Evolutionary conservation across 1,140 invertebrate species (phyloP), one percentile per base, ranked within the genome.

Genomic region (Ephestia elutella): DNA sequence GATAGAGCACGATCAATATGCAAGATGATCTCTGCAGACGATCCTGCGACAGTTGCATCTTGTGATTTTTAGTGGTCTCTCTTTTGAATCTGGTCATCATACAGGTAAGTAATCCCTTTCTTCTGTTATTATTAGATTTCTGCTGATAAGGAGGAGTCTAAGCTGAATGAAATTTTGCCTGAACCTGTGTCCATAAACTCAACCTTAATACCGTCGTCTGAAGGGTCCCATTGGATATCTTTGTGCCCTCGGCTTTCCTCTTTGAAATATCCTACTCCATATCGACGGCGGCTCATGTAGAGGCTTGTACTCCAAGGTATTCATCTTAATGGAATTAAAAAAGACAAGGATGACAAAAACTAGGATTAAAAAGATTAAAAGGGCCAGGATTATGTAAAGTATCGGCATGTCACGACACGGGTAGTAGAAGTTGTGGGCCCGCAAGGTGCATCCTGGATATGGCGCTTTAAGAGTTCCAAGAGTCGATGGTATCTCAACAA

Each of bases 361-460:
- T 2, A 28, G 18, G 0, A 57, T 17, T 15, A 57, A 49, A 13
- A 57, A 21, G 11, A 57, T 49, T 19, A 30, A 5, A 2, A 49
- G 10, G 38, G 13, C 5, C 13, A 49, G 2, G 1, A 57, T 19
- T 5, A 57, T n/a, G 4, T 8, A 25, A 25, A 57, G 19, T 8
- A 57, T 7, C 5, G 5, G n/a, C 13, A 15, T 11, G n/a, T 57
- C 20, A 13, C 25, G n/a, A 9, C 56, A 57, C 4, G 56, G 56
- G 9, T 17, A 8, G 56, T 49, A 20, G 56, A 49, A 57, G 21
- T 57, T 15, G 11, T 30, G 38, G 18, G 32, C 48, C 21, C 38
- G 21, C 10, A 49, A 1, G 0, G 15, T 11, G n/a, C 56, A 57
- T 0, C 28, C 13, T 13, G 0, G 0, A 17, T 15, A n/a, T 35